A percentile compares a stretch with the other conserved stretches of the same genome.
Evolutionary conservation across 2,888 invertebrate genomes (phyloP).

Genomic region (Diploptera punctata): DNA sequence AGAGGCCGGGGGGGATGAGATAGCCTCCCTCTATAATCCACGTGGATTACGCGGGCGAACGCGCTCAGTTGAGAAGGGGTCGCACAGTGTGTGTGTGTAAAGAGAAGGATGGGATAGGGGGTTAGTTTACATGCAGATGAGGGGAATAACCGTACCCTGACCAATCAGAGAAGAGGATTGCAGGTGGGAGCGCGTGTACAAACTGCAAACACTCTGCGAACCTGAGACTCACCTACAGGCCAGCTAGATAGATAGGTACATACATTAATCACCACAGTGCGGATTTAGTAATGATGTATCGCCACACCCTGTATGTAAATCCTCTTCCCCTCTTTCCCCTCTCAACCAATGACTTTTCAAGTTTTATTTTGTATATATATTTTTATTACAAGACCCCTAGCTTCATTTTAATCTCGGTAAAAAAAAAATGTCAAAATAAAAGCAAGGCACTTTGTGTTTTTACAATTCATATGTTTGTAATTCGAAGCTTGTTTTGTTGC

Average conservation of each 20-base stretch:
- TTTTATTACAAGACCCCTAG: background rate
- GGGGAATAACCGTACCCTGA: conserved; percentile 35
- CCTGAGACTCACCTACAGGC: conserved; percentile 16
- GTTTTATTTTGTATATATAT: conserved; percentile 15
- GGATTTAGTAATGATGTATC: conserved; percentile 31
- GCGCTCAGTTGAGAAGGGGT: conserved; percentile 2
- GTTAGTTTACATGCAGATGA: conserved; percentile 23
- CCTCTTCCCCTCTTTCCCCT: conserved; percentile 15
- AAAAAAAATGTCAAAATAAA: conserved; percentile 2
- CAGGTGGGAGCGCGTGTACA: conserved; percentile 26
- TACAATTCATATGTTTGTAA: too few species aligned
- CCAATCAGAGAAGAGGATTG: conserved; percentile 40
- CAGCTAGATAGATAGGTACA: conserved; percentile 1
- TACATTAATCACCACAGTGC: conserved; percentile 21
- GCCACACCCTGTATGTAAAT: conserved; percentile 28
- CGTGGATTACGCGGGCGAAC: conserved; percentile 19
- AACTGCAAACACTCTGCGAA: background rate
- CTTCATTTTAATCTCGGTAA: background rate
- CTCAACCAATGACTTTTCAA: conserved; percentile 4
- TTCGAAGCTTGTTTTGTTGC: too few species aligned
- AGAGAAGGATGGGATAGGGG: conserved; percentile 20
- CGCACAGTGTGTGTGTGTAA: too few species aligned
- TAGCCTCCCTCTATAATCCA: conserved; percentile 24
- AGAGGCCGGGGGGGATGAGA: conserved; percentile 2
- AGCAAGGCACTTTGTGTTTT: background rate